Evolutionary conservation across 2,113 vertebrate genomes (phyloP), one percentile per base, ranked within the genome.

Genomic region (Peromyscus leucopus): DNA sequence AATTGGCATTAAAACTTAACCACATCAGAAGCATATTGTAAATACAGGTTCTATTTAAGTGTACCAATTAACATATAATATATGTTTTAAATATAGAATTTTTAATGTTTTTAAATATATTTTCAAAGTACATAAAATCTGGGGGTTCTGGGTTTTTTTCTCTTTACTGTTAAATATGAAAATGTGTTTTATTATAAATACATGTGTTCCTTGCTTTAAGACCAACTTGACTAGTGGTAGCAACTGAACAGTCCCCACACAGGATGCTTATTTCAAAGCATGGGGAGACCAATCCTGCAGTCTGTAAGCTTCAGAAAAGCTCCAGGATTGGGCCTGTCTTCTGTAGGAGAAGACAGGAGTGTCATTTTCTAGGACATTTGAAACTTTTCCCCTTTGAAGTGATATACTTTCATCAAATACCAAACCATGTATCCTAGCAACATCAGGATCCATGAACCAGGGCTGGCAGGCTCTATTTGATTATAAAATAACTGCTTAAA

Each of bases 11-110:
- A 99, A 99, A 99, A 98, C 97, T 98, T 99, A 98, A 99, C 98
- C 98, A 97, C 98, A 99, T 99, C 98, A 94, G 98, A 98, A 87
- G 98, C 98, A 98, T 98, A 99, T 98, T 99, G 98, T 99, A 99
- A 99, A 99, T 99, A 99, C 98, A 99, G 98, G 98, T 98, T 99
- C 98, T 99, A 99, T 99, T 99, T 99, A 99, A 99, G 98, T 99
- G 99, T 99, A 99, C 98, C 98, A 98, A 99, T 98, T 99, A 99
- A 99, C 98, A 99, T 98, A 98, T 99, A 99, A 99, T 99, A 99
- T 99, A 99, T 99, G 98, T 99, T 99, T 98, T 98, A 98, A 99
- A 98, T 98, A 98, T 98, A 99, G 98, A 99, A 98, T 99, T 99
- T 99, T 99, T 99, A 98, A 98, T 98, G 98, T 98, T 98, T 98